Percentiles rank a stretch among this genome's conserved stretches.
Evolutionary conservation across 2,888 invertebrate genomes (phyloP).

Genomic region (Epistrophella euchroma): DNA sequence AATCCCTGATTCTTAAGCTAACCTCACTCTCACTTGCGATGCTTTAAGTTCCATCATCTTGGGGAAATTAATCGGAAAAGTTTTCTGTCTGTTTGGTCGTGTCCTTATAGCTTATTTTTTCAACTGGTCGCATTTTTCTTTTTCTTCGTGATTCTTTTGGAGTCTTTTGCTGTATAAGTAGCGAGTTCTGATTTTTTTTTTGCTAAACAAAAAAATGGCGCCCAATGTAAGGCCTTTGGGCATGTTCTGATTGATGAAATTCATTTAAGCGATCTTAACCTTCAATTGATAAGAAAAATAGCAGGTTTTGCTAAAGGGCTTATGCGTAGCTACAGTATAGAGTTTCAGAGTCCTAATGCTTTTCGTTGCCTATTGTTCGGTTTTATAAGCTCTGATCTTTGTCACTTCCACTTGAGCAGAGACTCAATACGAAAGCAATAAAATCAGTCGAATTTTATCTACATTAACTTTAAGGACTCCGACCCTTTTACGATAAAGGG

Average conservation of each 20-base stretch:
- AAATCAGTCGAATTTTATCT: conserved; percentile 15
- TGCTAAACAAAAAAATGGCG: conserved; percentile 24
- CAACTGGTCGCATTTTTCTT: not conserved
- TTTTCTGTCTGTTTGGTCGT: conserved; percentile 48
- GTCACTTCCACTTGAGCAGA: conserved; percentile 18
- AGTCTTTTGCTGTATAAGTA: not conserved
- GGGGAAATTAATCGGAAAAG: conserved; percentile 72
- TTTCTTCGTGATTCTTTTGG: not conserved
- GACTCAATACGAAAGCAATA: not conserved
- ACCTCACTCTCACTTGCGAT: conserved; percentile 35
- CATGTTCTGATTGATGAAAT: conserved; percentile 70
- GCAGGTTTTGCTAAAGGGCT: conserved; percentile 39
- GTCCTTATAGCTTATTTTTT: conserved; percentile 27
- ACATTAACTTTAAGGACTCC: conserved; percentile 11
- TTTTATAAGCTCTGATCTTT: conserved; percentile 33
- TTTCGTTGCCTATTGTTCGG: conserved; percentile 13
- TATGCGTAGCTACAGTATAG: conserved; percentile 8
- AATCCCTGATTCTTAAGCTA: conserved; percentile 50
- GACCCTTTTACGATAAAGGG: conserved; percentile 5
- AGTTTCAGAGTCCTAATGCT: not conserved
- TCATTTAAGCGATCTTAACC: conserved; percentile 70
- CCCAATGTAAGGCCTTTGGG: conserved; percentile 7
- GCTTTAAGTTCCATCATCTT: conserved; percentile 53
- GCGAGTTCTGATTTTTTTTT: not conserved
- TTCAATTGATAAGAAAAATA: conserved; percentile 64